These are phyloP conservation scores for Fistularia commersonii DNA, from an alignment of 2,797 vertebrate genomes.

Conservation along the genomic window DNA sequence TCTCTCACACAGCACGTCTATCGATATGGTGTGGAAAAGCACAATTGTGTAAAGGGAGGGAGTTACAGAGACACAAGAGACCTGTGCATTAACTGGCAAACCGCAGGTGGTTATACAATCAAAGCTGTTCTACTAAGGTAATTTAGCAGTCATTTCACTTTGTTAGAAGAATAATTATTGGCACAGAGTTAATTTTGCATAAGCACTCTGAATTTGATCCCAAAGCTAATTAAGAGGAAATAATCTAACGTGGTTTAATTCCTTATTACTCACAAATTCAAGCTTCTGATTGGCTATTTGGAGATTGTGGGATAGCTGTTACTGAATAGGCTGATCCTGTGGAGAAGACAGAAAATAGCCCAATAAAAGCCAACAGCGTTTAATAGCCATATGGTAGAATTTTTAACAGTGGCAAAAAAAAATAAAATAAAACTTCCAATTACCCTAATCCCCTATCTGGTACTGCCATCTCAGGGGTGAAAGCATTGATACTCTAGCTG, in stretches of 20 bases:
- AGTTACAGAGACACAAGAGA: no score
- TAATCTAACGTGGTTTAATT: conserved; percentile 49
- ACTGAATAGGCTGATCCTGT: conserved; percentile 82
- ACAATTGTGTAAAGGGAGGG: no score
- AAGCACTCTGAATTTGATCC: conserved; percentile 7
- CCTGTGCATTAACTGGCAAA: no score
- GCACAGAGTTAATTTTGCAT: no score
- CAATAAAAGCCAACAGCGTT: conserved; percentile 11
- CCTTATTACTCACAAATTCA: conserved; percentile 81
- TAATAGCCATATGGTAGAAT: conserved; percentile 19
- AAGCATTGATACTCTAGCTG: not conserved
- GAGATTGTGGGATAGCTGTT: conserved; percentile 80
- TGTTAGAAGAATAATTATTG: no score
- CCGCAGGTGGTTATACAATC: not conserved
- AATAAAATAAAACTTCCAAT: conserved; percentile 15
- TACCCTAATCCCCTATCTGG: conserved; percentile 15
- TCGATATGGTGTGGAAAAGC: not conserved
- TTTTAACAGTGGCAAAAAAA: conserved; percentile 18
- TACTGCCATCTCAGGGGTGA: conserved; percentile 52
- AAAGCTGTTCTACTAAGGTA: no score
- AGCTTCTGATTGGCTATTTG: conserved; percentile 80
- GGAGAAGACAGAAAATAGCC: conserved; percentile 9
- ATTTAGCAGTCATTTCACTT: no score
- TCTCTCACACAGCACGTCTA: conserved; percentile 6
- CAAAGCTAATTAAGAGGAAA: conserved; percentile 50